These are phyloP conservation scores for Rotaria macrura DNA, from an alignment of 2,888 invertebrate genomes.

Conservation along the genomic window DNA sequence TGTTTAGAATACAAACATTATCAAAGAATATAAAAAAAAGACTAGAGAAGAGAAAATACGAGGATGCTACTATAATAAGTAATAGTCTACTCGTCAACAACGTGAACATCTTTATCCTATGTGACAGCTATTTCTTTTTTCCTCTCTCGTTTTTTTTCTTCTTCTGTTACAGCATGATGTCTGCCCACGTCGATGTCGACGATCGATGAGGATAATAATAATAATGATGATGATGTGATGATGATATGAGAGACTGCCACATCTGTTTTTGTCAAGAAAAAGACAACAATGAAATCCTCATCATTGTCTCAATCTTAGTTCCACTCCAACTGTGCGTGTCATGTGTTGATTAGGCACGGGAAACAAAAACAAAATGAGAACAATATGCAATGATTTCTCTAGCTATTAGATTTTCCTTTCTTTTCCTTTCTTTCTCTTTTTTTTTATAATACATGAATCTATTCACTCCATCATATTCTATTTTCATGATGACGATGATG, in stretches of 20 bases:
- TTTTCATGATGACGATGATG: too few relatives aligned
- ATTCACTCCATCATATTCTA: not conserved
- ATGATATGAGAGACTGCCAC: slow-evolving; percentile 7
- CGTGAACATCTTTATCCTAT: not conserved
- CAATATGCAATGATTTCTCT: not conserved
- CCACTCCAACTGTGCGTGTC: not conserved
- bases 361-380: not conserved
- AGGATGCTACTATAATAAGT: not conserved
- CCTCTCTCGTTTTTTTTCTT: not conserved
- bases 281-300: not conserved
- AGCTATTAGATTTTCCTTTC: too few relatives aligned
- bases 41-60: not conserved
- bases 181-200: not conserved
- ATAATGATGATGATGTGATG: not conserved
- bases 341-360: not conserved
- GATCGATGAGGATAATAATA: not conserved
- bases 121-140: slow-evolving; percentile 4
- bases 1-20: not conserved
- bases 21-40: not conserved
- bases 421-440: too few relatives aligned
- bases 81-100: not conserved
- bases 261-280: slow-evolving; percentile 15
- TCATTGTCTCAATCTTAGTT: not conserved
- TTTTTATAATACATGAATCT: not conserved
- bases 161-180: not conserved